Evolutionary conservation across 1,140 invertebrate genomes (phyloP), one percentile per base, ranked within the genome.

Genomic region (Globodera ellingtonae): DNA sequence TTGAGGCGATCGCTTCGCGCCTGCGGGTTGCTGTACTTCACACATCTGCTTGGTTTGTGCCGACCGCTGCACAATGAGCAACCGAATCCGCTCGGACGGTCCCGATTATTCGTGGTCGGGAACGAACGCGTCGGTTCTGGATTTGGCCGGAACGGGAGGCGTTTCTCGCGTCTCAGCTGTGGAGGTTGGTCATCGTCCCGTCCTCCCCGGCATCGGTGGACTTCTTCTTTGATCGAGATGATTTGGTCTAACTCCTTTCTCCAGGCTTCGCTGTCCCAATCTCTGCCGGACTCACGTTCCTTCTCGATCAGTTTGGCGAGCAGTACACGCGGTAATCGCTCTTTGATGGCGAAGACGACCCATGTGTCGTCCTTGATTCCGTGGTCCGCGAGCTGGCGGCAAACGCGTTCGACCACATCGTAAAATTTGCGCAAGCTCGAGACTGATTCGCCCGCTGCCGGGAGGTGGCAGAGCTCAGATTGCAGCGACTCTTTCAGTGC

Each of bases 31-130:
- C 44, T n/a, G 71, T 52, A 72, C 44, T 72, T 72, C 18, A 8
- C 6, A 35, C 71, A 72, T 10, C 21, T 2, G 56, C 48, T 52
- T 21, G 71, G 71, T 9, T 44, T 9, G 10, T 72, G 71, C 9
- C 8, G 21, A 46, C 71, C 71, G 10, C 24, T 10, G 10, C 71
- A 72, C n/a, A 72, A 24, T 47, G 71, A 72, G 21, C 71, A 72
- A 35, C 35, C 35, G 35, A 35, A 72, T 18, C 13, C 13, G 0
- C 18, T 18, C 13, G 70, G 13, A 1, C 5, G 9, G 5, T 59
- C 56, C 18, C 15, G 10, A 10, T 59, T 10, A 4, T 59, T 18
- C 5, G 4, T 59, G n/a, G n/a, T n/a, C 15, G 70, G 46, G n/a
- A 72, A 72, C 18, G 70, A 72, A 2, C 70, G 70, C 2, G 70